Evolutionary conservation across 2,797 vertebrate genomes (phyloP).

Genomic region (Megalops cyprinoides): DNA sequence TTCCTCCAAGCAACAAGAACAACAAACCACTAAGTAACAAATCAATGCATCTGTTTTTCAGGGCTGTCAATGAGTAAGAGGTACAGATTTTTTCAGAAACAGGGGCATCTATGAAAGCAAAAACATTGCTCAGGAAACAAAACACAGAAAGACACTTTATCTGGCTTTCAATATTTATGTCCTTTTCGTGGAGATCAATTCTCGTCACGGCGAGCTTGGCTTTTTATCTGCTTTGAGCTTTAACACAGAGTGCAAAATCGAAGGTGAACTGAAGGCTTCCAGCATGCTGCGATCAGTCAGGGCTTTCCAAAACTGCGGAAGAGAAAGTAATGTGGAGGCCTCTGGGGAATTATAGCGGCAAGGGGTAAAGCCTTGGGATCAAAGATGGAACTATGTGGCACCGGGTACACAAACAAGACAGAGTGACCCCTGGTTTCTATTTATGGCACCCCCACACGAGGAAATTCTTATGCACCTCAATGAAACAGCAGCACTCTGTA

Average conservation of each 20-base stretch:
- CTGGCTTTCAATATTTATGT: neutral
- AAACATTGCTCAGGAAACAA: neutral
- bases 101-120: neutral
- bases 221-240: conserved; percentile 15
- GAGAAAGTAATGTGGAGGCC: conserved; percentile 2
- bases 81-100: neutral
- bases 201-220: neutral
- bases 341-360: neutral
- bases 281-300: neutral
- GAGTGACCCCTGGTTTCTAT: neutral
- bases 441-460: neutral
- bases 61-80: neutral
- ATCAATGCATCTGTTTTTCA: neutral
- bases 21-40: neutral
- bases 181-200: neutral
- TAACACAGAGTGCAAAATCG: neutral
- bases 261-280: conserved; percentile 1
- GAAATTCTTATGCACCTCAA: neutral
- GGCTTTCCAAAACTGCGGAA: no score
- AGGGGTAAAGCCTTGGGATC: neutral
- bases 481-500: neutral
- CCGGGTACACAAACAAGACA: neutral
- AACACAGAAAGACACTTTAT: neutral
- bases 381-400: neutral
- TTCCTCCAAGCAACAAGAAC: neutral